Evolutionary conservation across 2,797 vertebrate genomes (phyloP).

Genomic region (Phyllotis vaccarum): DNA sequence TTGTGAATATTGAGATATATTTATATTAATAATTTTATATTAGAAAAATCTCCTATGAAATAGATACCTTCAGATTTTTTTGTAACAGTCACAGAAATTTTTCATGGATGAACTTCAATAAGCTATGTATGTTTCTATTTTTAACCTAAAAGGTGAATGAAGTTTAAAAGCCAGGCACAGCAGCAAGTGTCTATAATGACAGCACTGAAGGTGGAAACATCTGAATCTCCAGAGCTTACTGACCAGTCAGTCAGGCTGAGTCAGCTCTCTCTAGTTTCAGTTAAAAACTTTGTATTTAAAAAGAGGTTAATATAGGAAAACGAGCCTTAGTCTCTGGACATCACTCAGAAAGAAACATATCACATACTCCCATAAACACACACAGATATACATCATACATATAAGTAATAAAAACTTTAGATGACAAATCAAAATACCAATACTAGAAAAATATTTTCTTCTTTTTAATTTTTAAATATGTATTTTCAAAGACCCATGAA

Average conservation of each 20-base stretch:
- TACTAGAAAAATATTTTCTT: background rate
- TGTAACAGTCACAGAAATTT: background rate
- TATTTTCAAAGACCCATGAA: background rate
- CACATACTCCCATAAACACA: background rate
- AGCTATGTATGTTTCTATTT: background rate
- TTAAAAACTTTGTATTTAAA: background rate
- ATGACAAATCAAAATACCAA: background rate
- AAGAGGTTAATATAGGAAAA: background rate
- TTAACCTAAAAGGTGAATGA: background rate
- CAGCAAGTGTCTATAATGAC: background rate
- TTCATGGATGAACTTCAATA: background rate
- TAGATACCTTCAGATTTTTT: background rate
- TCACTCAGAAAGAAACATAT: background rate
- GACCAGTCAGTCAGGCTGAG: too few species aligned
- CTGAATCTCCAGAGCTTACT: background rate
- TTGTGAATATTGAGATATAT: background rate
- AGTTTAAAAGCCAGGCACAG: background rate
- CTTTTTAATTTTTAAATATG: background rate
- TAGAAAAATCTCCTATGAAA: slow-evolving; percentile 32
- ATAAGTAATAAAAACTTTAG: background rate
- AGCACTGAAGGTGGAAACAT: background rate
- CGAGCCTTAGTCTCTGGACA: background rate
- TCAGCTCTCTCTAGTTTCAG: background rate
- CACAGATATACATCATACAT: background rate
- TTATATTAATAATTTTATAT: background rate